Percentiles rank a stretch among this genome's conserved stretches.
Evolutionary conservation across 2,113 vertebrate genomes (phyloP).

Genomic region (human (Homo sapiens)): DNA sequence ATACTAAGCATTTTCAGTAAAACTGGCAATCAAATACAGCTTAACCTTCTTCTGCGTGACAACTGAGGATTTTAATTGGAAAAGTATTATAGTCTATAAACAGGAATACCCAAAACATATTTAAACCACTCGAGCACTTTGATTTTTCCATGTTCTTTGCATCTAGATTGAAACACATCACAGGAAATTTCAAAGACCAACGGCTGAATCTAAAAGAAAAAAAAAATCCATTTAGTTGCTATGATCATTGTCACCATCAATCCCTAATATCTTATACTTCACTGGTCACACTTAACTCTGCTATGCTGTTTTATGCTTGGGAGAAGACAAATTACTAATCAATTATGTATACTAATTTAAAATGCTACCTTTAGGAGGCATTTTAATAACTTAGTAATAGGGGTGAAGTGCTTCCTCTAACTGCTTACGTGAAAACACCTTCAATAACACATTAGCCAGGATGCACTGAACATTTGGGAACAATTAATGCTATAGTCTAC

Average conservation of each 20-base stretch:
- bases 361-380: constrained; percentile 49
- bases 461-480: not conserved
- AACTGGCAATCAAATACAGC: not conserved
- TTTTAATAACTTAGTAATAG: constrained; percentile 44
- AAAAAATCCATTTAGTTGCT: constrained; percentile 63
- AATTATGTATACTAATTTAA: constrained; percentile 47
- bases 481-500: not conserved
- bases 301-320: not conserved
- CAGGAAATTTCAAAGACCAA: constrained; percentile 67
- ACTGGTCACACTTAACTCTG: constrained; percentile 48
- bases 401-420: constrained; percentile 1
- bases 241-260: constrained; percentile 13
- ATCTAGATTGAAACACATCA: constrained; percentile 65
- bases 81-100: constrained; percentile 43
- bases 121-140: constrained; percentile 62
- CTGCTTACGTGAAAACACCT: not conserved
- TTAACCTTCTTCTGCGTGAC: not conserved
- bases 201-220: constrained; percentile 76
- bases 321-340: constrained; percentile 61
- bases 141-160: constrained; percentile 67
- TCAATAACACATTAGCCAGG: not conserved
- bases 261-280: constrained; percentile 13
- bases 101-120: constrained; percentile 55
- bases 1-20: constrained; percentile 14
- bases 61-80: not conserved